These are phyloP conservation scores for Cichladusa arquata DNA, from an alignment of 2,113 vertebrate genomes.

Conservation along the genomic window DNA sequence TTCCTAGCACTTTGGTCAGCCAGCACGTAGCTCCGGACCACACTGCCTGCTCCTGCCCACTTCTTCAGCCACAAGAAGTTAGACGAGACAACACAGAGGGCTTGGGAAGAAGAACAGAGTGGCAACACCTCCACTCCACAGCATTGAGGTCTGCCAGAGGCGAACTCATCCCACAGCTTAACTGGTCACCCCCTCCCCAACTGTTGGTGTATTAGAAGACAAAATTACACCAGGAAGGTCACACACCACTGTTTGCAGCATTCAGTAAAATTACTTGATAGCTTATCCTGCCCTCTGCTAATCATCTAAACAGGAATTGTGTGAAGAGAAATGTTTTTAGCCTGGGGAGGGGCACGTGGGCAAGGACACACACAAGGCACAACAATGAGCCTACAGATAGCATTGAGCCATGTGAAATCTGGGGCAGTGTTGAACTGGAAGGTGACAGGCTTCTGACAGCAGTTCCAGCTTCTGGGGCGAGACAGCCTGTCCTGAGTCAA, in stretches of 20 bases:
- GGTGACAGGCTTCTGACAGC: not conserved
- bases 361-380: not conserved
- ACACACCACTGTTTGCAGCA: not conserved
- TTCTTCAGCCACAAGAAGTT: not conserved
- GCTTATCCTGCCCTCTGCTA: not conserved
- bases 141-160: not conserved
- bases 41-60: not conserved
- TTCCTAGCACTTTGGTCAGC: not conserved
- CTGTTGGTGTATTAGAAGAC: not conserved
- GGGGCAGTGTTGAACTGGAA: not conserved
- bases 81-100: not conserved
- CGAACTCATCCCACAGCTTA: not conserved
- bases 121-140: not conserved
- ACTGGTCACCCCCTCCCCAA: accelerated
- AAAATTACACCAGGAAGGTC: not conserved
- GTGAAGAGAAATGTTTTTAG: not conserved
- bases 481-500: not conserved
- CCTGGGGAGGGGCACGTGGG: not conserved
- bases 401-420: not conserved
- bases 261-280: not conserved
- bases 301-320: not conserved
- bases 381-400: accelerated
- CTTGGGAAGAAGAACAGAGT: not conserved
- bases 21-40: accelerated
- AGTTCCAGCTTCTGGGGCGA: not conserved